Conservation (phyloP, 92 coral and sea anemone genomes). For the Zoanthus sociatus region DNA sequence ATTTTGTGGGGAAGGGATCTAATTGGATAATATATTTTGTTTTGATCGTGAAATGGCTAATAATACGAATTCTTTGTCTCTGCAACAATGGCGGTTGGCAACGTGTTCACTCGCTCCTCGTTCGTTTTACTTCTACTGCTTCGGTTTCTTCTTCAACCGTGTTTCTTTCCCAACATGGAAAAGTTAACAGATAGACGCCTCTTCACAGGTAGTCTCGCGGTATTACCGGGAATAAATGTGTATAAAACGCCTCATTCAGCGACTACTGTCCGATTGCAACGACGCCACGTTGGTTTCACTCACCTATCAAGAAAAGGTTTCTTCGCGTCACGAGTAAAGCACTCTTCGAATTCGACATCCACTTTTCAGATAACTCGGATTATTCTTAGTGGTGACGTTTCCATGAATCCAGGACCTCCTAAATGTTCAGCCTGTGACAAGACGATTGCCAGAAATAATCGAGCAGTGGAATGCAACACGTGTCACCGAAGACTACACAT, state of each 20-base stretch:
- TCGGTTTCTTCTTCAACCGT: constrained; percentile 38
- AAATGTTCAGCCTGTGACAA: constrained; percentile 50
- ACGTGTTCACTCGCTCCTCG: constrained; percentile 46
- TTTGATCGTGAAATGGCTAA: too few species aligned
- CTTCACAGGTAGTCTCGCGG: constrained; percentile 47
- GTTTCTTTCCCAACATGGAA: constrained; percentile 49
- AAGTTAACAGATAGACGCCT: constrained; percentile 45
- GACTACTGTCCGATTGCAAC: constrained; percentile 52
- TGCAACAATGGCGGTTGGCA: constrained; percentile 11
- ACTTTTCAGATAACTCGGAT: constrained; percentile 38
- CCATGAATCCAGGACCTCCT: constrained; percentile 51
- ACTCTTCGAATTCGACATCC: constrained; percentile 50
- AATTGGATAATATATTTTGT: too few species aligned
- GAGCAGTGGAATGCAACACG: constrained; percentile 51
- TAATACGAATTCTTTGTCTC: too few species aligned
- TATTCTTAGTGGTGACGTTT: constrained; percentile 51
- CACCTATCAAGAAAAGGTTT: constrained; percentile 50
- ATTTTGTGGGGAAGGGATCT: too few species aligned
- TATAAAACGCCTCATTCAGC: constrained; percentile 53
- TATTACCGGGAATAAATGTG: constrained; percentile 47
- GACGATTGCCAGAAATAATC: constrained; percentile 54
- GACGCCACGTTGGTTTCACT: constrained; percentile 56
- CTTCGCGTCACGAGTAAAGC: constrained; percentile 48
- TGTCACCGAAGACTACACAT: constrained; percentile 50
- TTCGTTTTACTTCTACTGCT: constrained; percentile 41